A percentile compares a stretch with the other conserved stretches of the same genome.
phyloP scores from a whole-genome alignment of 37 sponge, comb jelly and placozoan species.

The Spongilla lacustris region DNA sequence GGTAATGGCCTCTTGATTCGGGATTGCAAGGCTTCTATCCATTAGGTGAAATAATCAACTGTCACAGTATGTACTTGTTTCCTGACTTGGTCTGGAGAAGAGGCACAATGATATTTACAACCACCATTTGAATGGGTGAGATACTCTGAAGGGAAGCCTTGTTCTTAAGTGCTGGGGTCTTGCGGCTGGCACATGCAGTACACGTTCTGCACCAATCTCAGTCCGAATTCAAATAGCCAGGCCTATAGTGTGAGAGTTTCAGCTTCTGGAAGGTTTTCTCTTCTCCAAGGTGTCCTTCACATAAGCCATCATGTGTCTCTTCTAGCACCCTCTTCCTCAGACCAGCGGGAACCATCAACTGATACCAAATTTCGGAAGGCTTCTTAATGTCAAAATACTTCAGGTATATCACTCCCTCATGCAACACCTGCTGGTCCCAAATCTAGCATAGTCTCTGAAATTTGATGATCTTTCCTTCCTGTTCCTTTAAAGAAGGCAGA shows the following conservation, averaged over 20 bases:
- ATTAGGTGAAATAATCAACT: no score
- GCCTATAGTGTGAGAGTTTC: slow-evolving; percentile 5
- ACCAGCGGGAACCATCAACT: slow-evolving; percentile 13
- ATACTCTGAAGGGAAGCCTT: no score
- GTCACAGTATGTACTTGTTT: no score
- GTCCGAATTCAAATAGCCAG: neutral
- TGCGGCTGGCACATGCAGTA: no score
- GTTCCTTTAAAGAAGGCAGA: neutral
- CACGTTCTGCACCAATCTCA: neutral
- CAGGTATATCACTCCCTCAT: slow-evolving; percentile 10
- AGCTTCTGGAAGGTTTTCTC: slow-evolving; percentile 11
- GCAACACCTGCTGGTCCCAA: slow-evolving; percentile 33
- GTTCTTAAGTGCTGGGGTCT: no score
- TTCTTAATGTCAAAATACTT: neutral
- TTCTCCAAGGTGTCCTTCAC: slow-evolving; percentile 17
- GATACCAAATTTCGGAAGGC: neutral
- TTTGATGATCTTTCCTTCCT: neutral
- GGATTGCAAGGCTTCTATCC: no score
- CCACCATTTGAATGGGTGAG: no score
- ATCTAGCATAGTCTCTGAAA: slow-evolving; percentile 3
- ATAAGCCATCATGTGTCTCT: slow-evolving; percentile 20
- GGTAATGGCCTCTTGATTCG: no score
- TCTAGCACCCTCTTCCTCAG: slow-evolving; percentile 1
- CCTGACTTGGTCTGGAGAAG: no score
- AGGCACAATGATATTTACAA: no score